These are phyloP conservation scores for Xiphophorus couchianus DNA, from an alignment of 2,113 vertebrate genomes.

Conservation along the genomic window DNA sequence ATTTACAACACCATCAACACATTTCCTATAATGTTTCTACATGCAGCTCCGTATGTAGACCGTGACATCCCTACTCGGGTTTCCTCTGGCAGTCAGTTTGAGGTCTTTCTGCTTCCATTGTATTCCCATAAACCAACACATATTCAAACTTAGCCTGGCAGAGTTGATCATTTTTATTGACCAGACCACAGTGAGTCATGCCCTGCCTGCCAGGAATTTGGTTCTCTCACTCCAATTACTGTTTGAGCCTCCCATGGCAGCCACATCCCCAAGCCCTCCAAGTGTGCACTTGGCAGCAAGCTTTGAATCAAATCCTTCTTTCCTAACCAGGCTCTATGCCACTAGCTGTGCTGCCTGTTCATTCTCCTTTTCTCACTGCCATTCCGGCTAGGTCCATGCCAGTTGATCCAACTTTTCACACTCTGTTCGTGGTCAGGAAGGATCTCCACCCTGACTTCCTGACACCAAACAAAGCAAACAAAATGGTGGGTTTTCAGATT, in stretches of 20 bases:
- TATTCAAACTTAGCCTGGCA: slow-evolving; percentile 20
- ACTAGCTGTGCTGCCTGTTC: slow-evolving; percentile 38
- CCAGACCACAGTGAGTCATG: slow-evolving; percentile 33
- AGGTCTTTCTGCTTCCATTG: slow-evolving; percentile 17
- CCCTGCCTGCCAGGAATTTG: slow-evolving; percentile 36
- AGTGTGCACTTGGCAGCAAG: slow-evolving; percentile 46
- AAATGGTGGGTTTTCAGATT: not conserved
- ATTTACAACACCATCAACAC: not conserved
- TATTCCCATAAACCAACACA: slow-evolving; percentile 14
- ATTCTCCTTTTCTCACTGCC: slow-evolving; percentile 25
- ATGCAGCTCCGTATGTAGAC: not conserved
- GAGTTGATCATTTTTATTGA: slow-evolving; percentile 50
- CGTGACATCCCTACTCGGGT: slow-evolving; percentile 16
- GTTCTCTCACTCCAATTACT: slow-evolving; percentile 47
- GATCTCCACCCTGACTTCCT: not conserved
- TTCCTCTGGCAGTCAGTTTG: slow-evolving; percentile 25
- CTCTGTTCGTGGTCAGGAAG: slow-evolving; percentile 11
- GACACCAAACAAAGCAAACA: not conserved
- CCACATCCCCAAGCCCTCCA: slow-evolving; percentile 16
- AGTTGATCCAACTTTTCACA: slow-evolving; percentile 35
- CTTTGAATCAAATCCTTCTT: slow-evolving; percentile 38
- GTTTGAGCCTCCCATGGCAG: slow-evolving; percentile 31
- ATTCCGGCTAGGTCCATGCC: slow-evolving; percentile 22
- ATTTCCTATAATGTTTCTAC: slow-evolving; percentile 7
- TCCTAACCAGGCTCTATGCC: slow-evolving; percentile 30